phyloP scores from a whole-genome alignment of 2,797 vertebrate genomes.

The Myiotriccus ornatus region DNA sequence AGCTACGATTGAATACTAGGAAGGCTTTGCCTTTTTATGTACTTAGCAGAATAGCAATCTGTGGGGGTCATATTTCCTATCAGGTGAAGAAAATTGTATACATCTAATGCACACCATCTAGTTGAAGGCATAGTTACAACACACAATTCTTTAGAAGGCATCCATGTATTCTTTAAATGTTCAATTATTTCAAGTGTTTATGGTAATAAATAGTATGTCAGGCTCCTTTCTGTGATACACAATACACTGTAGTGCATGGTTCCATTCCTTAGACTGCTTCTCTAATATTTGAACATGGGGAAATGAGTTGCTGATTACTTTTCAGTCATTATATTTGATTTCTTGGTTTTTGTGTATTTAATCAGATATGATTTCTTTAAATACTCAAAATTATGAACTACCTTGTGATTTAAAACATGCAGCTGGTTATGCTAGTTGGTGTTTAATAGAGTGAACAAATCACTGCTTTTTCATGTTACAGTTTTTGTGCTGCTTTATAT shows the following conservation, averaged over 20 bases:
- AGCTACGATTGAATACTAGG: not conserved
- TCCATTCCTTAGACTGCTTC: not conserved
- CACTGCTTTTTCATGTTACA: not conserved
- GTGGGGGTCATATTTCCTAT: not conserved
- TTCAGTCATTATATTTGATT: constrained; percentile 1
- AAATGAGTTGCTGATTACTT: not conserved
- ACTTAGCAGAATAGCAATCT: not conserved
- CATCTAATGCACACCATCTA: not conserved
- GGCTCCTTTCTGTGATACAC: not conserved
- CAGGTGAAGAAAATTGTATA: not conserved
- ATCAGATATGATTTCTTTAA: constrained; percentile 11
- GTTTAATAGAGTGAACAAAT: constrained; percentile 1
- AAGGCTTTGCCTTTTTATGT: not conserved
- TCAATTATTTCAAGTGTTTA: not conserved
- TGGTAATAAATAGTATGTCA: not conserved
- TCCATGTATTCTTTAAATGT: not conserved
- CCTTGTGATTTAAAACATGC: not conserved
- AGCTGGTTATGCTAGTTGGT: not conserved
- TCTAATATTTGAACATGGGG: not conserved
- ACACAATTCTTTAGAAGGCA: not conserved
- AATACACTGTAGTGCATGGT: not conserved
- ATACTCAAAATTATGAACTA: not conserved
- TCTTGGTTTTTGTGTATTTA: constrained; percentile 4
- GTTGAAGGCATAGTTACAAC: not conserved
- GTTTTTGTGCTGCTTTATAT: not conserved